Evolutionary conservation across 1,140 invertebrate species (phyloP).

Genomic region (Camponotus vicinus): DNA sequence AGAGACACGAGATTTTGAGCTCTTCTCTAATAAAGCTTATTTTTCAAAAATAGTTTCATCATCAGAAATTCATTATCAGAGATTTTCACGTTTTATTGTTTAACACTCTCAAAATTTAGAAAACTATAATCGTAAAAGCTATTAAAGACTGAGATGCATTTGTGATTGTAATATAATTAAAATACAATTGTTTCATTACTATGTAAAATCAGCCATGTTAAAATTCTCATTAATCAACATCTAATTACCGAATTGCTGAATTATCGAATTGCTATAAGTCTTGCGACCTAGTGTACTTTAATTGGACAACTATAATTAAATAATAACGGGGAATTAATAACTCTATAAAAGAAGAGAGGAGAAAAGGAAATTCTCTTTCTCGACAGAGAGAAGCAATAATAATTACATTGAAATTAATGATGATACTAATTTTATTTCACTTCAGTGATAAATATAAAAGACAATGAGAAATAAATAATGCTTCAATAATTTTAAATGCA

Average conservation of each 20-base stretch:
- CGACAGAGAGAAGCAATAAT: background rate
- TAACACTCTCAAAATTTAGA: background rate
- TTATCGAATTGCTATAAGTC: constrained; percentile 24
- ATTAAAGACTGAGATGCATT: background rate
- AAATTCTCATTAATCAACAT: constrained; percentile 35
- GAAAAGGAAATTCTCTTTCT: background rate
- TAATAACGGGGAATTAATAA: constrained; percentile 65
- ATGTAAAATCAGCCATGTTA: background rate
- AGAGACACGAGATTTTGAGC: background rate
- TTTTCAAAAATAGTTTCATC: background rate
- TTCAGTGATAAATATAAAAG: background rate
- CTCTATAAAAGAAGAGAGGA: constrained; percentile 36
- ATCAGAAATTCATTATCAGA: background rate
- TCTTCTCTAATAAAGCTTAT: background rate
- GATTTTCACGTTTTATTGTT: background rate
- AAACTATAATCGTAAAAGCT: background rate
- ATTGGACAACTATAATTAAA: constrained; percentile 65
- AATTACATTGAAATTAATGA: background rate
- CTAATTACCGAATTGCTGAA: constrained; percentile 40
- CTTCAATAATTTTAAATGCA: background rate
- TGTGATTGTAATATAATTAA: constrained; percentile 12
- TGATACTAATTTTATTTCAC: background rate
- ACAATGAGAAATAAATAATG: background rate
- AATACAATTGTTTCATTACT: background rate
- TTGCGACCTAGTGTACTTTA: constrained; percentile 56